Base-by-base conservation (phyloP, 2,113 vertebrate genomes). In the Saccopteryx bilineata region DNA sequence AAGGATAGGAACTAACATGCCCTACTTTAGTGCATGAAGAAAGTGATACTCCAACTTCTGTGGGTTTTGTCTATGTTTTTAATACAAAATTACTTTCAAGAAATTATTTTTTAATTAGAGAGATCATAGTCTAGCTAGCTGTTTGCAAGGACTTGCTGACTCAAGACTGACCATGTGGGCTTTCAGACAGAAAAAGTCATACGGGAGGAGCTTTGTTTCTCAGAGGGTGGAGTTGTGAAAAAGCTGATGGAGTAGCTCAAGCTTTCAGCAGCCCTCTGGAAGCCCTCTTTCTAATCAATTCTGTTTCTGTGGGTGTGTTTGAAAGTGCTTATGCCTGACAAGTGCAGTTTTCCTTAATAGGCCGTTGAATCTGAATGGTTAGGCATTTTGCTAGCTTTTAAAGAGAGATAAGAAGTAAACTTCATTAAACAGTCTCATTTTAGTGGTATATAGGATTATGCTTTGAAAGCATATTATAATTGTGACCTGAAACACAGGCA, bases 401-500 rank as follows among this genome's bases (percentile, higher is more conserved):
- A 74, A 93, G 50, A 75, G 50, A 94, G 21, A 21, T 56, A 91
- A 39, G 63, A 92, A 33, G 24, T 74, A 91, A 97, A 56, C 9
- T 84, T 96, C 12, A 74, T 48, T 68, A 94, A 80, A 52, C 46
- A 88, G 9, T 91, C 31, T 39, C 80, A 87, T 84, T 96, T 90
- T 95, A 85, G 48, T 26, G 10, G 18, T 79, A 39, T 72, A 71
- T 50, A 71, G 56, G 46, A 82, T 92, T 91, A 54, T 0, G 39
- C 24, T 79, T 81, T 86, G 31, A 89, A 93, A 97, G 65, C 88
- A 61, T n/a, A 65, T 86, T 79, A 68, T 87, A 94, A 72, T 48
- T 28, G 17, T 60, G 65, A 83, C 56, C 66, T 80, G n/a, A 0
- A 61, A 60, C 75, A 23, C 58, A 54, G 75, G 48, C 1, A 48